A percentile compares a stretch with the other conserved stretches of the same genome.
phyloP scores from a whole-genome alignment of 2,113 vertebrate genomes.

The Phrynocephalus versicolor region DNA sequence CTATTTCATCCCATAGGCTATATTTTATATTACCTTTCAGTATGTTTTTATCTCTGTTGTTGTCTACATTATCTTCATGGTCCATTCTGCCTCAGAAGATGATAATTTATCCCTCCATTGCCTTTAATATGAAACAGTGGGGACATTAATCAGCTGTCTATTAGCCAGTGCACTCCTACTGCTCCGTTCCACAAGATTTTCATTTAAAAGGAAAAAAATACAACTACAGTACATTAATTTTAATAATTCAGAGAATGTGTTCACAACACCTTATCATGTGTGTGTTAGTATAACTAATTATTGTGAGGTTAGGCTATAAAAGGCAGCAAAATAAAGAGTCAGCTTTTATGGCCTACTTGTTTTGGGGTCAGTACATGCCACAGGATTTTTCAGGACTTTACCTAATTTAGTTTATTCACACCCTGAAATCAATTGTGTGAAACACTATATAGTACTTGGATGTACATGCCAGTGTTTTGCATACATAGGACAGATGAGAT shows the following conservation, averaged over 20 bases:
- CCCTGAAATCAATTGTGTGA: too few relatives aligned
- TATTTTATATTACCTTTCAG: conserved; percentile 31
- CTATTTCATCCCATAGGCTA: conserved; percentile 49
- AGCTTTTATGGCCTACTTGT: not conserved
- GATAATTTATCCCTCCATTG: conserved; percentile 49
- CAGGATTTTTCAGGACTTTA: too few relatives aligned
- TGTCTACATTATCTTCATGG: conserved; percentile 33
- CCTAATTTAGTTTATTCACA: too few relatives aligned
- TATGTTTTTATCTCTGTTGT: not conserved
- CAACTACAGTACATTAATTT: conserved; percentile 46
- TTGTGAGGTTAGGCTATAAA: not conserved
- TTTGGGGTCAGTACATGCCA: too few relatives aligned
- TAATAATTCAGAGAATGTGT: conserved; percentile 35
- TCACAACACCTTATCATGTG: conserved; percentile 28
- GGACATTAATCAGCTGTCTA: conserved; percentile 21
- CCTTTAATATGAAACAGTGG: conserved; percentile 48
- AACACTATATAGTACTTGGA: too few relatives aligned
- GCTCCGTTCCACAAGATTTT: conserved; percentile 32
- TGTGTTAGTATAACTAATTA: not conserved
- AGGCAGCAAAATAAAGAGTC: not conserved
- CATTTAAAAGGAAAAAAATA: conserved; percentile 51
- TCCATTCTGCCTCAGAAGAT: conserved; percentile 45
- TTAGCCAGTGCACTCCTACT: conserved; percentile 49
- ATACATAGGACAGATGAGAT: too few relatives aligned
- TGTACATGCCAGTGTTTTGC: too few relatives aligned